A percentile compares a stretch with the other conserved stretches of the same genome.
Conservation (phyloP, 2,113 vertebrate species). For the Gopherus flavomarginatus region DNA sequence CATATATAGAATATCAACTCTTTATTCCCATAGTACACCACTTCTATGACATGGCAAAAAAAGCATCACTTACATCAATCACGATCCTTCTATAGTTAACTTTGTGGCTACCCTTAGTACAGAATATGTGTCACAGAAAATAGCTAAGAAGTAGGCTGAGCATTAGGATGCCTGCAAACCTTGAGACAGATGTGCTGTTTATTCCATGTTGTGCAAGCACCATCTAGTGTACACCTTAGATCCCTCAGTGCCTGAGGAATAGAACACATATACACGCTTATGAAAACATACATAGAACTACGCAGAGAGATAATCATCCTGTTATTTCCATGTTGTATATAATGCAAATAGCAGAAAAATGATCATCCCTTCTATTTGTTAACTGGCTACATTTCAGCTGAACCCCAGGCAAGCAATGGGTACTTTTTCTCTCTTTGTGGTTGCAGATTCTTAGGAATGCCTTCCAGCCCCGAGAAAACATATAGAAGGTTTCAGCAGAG, state of each 20-base stretch:
- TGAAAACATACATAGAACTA: neutral
- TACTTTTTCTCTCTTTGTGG: neutral
- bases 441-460: neutral
- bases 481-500: neutral
- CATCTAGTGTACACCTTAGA: slow-evolving; percentile 64
- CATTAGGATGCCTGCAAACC: neutral
- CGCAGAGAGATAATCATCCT: accelerated
- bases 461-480: neutral
- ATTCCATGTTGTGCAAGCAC: slow-evolving; percentile 67
- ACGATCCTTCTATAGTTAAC: neutral
- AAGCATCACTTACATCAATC: accelerated
- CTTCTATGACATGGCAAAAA: neutral
- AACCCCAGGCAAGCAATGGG: neutral
- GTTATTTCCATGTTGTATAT: neutral
- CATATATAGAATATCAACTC: neutral
- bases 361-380: neutral
- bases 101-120: neutral
- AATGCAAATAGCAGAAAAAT: neutral
- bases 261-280: accelerated
- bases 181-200: slow-evolving; percentile 10
- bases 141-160: neutral
- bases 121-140: neutral
- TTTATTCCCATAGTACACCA: neutral
- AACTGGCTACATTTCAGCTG: neutral
- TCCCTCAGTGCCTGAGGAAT: neutral